phyloP scores from a whole-genome alignment of 2,888 invertebrate species.

The Eremobia ochroleuca region DNA sequence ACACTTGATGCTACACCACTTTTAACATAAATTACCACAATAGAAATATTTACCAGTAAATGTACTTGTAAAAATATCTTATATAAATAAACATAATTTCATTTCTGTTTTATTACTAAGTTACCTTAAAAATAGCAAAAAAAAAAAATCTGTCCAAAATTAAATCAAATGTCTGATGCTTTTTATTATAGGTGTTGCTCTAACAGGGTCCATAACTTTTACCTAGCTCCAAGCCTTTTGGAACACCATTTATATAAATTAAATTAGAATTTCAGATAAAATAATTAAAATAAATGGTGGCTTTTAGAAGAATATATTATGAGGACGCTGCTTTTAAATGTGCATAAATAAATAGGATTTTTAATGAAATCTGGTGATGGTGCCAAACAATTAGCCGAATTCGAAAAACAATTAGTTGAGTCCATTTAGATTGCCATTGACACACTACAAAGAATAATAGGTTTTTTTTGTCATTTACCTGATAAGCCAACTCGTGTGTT shows the following conservation, averaged over 20 bases:
- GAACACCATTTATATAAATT: not conserved
- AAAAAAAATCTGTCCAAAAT: not conserved
- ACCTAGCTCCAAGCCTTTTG: not conserved
- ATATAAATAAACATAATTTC: not conserved
- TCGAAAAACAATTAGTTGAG: too few relatives aligned
- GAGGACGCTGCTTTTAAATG: not conserved
- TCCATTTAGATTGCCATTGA: not conserved
- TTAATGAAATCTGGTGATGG: not conserved
- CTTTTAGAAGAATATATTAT: not conserved
- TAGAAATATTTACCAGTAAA: not conserved
- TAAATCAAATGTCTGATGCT: not conserved
- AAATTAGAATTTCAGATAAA: not conserved
- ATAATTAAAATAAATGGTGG: not conserved
- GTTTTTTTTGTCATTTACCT: constrained; percentile 91
- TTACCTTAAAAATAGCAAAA: not conserved
- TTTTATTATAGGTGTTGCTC: not conserved
- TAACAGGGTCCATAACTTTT: not conserved
- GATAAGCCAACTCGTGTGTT: constrained; percentile 97
- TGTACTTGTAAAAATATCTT: not conserved
- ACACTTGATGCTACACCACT: too few relatives aligned
- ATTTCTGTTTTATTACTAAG: not conserved
- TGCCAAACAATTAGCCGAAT: not conserved
- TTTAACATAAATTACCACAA: not conserved
- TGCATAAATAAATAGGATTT: not conserved
- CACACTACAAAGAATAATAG: not conserved